These are phyloP conservation scores for Cricetomys ansorgei DNA, from an alignment of 2,113 vertebrate genomes.

Conservation along the genomic window DNA sequence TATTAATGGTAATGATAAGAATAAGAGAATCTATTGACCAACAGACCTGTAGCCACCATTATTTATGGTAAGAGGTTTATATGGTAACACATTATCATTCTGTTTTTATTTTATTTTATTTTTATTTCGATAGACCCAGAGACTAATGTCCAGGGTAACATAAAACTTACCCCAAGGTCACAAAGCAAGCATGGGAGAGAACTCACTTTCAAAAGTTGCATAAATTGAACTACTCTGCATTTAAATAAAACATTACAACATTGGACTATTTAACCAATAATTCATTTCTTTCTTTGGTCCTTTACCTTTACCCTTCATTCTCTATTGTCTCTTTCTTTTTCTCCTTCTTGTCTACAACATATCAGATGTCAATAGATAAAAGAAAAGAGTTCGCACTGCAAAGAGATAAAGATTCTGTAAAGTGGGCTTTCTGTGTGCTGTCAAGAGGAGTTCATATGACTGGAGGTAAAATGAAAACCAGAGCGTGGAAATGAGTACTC, in stretches of 20 bases:
- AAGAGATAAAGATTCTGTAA: background rate
- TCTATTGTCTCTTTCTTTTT: background rate
- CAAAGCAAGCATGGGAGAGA: background rate
- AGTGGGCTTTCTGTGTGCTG: background rate
- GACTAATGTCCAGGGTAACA: background rate
- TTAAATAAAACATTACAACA: background rate
- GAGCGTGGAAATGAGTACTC: background rate
- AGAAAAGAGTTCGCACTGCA: background rate
- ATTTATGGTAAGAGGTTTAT: slow-evolving; percentile 52
- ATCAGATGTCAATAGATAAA: background rate
- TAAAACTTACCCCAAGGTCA: background rate
- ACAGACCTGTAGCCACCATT: background rate
- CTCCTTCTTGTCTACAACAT: background rate
- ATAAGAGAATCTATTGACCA: slow-evolving; percentile 47
- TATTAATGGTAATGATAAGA: slow-evolving; percentile 66
- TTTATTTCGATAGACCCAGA: background rate
- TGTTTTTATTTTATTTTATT: background rate
- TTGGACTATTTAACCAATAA: background rate
- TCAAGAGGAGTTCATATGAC: background rate
- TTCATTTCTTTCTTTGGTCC: background rate
- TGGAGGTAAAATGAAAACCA: slow-evolving; percentile 29
- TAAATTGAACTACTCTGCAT: background rate
- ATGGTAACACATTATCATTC: background rate
- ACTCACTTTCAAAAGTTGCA: background rate
- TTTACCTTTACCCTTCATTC: background rate